These are phyloP conservation scores for Bibio marci DNA, from an alignment of 2,888 invertebrate genomes.

Conservation along the genomic window DNA sequence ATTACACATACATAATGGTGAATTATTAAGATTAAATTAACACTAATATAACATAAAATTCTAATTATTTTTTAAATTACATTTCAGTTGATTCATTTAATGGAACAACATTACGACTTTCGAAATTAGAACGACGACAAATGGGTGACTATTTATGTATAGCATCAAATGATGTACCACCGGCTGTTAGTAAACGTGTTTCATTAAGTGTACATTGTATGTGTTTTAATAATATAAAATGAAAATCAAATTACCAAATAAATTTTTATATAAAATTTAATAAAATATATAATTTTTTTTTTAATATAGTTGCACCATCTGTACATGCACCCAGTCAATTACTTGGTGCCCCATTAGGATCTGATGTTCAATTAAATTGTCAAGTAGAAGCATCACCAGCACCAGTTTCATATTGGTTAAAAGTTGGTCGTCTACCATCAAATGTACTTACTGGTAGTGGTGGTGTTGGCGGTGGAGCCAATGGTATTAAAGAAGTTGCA, in stretches of 20 bases:
- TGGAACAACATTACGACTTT: slow-evolving; percentile 54
- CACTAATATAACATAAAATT: no score
- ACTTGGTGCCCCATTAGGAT: slow-evolving; percentile 69
- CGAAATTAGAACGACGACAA: slow-evolving; percentile 70
- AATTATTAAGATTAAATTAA: no score
- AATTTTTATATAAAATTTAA: no score
- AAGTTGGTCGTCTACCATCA: slow-evolving; percentile 24
- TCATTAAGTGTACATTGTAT: slow-evolving; percentile 80
- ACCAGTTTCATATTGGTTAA: slow-evolving; percentile 30
- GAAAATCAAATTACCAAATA: no score
- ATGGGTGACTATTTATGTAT: slow-evolving; percentile 88
- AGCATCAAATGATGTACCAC: slow-evolving; percentile 81
- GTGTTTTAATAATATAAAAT: no score
- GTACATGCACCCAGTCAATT: slow-evolving; percentile 81
- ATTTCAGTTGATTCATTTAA: slow-evolving; percentile 57
- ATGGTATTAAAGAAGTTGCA: slow-evolving; percentile 19
- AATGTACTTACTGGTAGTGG: slow-evolving; percentile 19
- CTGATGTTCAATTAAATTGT: slow-evolving; percentile 72
- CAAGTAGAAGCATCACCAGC: slow-evolving; percentile 73
- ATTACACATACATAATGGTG: no score
- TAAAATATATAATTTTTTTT: background rate
- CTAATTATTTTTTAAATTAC: no score
- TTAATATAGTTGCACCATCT: slow-evolving; percentile 60
- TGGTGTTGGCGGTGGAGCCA: no score
- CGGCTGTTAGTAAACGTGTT: slow-evolving; percentile 77